These are phyloP conservation scores for Dermolepida albohirtum DNA, from an alignment of 2,888 invertebrate genomes.

Conservation along the genomic window DNA sequence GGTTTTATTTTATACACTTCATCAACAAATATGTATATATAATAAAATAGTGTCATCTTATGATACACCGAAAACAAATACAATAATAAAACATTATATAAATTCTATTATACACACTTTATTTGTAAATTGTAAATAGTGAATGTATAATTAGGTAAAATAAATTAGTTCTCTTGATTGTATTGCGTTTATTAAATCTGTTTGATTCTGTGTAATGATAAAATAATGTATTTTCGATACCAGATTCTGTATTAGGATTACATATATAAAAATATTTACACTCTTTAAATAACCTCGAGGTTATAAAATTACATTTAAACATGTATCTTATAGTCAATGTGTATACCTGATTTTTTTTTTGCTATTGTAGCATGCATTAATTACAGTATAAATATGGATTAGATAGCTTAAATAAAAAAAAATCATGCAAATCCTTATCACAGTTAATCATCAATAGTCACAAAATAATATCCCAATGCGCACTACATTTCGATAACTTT, in stretches of 20 bases:
- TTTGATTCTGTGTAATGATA: neutral
- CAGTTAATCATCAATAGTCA: slow-evolving; percentile 21
- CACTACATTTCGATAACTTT: neutral
- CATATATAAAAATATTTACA: slow-evolving; percentile 31
- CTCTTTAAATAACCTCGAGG: slow-evolving; percentile 24
- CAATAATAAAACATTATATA: slow-evolving; percentile 20
- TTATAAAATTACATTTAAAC: slow-evolving; percentile 11
- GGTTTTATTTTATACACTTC: slow-evolving; percentile 25
- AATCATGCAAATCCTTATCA: slow-evolving; percentile 30
- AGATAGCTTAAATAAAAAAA: slow-evolving; percentile 12
- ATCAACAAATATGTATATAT: slow-evolving; percentile 35
- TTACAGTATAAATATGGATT: slow-evolving; percentile 1
- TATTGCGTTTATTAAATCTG: slow-evolving; percentile 23
- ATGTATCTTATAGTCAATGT: slow-evolving; percentile 10
- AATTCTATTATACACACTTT: slow-evolving; percentile 20
- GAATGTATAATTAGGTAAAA: slow-evolving; percentile 24
- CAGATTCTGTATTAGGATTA: slow-evolving; percentile 9
- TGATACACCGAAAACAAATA: slow-evolving; percentile 32
- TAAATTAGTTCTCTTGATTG: slow-evolving; percentile 26
- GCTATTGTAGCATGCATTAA: slow-evolving; percentile 5
- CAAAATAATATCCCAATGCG: slow-evolving; percentile 2
- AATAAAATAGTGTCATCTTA: slow-evolving; percentile 33
- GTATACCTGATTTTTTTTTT: slow-evolving; percentile 21
- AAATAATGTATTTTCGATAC: no score
- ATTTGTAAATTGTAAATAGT: slow-evolving; percentile 6